Percentiles rank a stretch among this genome's conserved stretches.
phyloP scores from a whole-genome alignment of 1,140 invertebrate genomes.

The Drosophila nebulosa region DNA sequence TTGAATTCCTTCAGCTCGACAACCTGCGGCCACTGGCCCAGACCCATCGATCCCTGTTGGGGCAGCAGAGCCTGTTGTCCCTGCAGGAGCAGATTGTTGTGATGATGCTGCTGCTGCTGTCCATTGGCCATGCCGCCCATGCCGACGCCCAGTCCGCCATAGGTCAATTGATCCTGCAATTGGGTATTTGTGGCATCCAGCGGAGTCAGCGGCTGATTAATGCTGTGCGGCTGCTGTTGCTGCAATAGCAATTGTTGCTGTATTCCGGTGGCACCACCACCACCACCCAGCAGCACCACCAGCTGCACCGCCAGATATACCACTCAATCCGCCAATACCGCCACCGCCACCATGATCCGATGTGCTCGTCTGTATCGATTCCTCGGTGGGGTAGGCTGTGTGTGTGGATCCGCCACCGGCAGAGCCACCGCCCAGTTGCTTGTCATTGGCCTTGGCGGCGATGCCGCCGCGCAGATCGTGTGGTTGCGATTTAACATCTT shows the following conservation, averaged over 20 bases:
- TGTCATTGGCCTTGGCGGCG: conserved; percentile 51
- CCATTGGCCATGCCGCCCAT: conserved; percentile 6
- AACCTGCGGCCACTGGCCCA: conserved; percentile 88
- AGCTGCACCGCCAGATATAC: not conserved
- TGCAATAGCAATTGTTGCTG: conserved; percentile 72
- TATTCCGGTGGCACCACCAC: conserved; percentile 47
- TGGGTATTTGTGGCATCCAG: conserved; percentile 72
- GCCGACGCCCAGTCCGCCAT: conserved; percentile 23
- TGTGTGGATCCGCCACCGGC: not conserved
- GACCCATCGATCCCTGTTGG: conserved; percentile 81
- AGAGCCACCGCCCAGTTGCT: conserved; percentile 83
- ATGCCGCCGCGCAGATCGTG: conserved; percentile 86
- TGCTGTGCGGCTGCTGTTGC: conserved; percentile 72
- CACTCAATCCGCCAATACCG: conserved; percentile 5
- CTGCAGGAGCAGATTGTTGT: conserved; percentile 51
- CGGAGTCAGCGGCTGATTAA: conserved; percentile 71
- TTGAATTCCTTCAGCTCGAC: conserved; percentile 91
- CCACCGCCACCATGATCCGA: conserved; percentile 83
- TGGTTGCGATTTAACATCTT: conserved; percentile 93
- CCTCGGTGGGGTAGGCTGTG: conserved; percentile 81
- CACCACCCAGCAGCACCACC: not conserved
- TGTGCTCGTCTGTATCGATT: conserved; percentile 86
- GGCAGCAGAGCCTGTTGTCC: conserved; percentile 82
- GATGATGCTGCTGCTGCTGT: conserved; percentile 82
- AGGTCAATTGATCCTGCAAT: conserved; percentile 72